Base-by-base conservation (phyloP, 2,888 invertebrate genomes). In the Dione vanillae region DNA sequence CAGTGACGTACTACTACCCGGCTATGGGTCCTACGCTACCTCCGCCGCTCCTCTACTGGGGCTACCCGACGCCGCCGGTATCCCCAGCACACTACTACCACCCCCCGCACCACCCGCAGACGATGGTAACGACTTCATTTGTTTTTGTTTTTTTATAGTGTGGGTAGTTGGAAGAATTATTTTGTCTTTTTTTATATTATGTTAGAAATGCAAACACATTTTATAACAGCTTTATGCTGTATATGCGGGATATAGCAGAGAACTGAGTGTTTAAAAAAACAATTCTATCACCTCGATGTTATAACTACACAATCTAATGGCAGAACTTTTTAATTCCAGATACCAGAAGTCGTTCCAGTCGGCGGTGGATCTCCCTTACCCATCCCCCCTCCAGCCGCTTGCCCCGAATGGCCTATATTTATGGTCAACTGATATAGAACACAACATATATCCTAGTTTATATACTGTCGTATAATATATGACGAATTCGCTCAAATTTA, bases 1-100 rank as follows among this genome's bases (percentile, higher is more conserved):
- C 94, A 12, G 86, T 94, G 75, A 94, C 94, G 16, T 93, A 94
- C 80, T 94, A 94, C 79, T 94, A 94, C 73, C 87, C 94, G 41
- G 92, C 94, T 68, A 93, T 94, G 88, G 93, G 94, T 40, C 94
- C 94, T 20, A 92, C 94, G 68, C 91, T 95, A 82, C 94, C 94
- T 47, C 96, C 96, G 41, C 95, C 95, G 67, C 95, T 96, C 73
- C 96, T 98, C 79, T 98, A 98, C 93, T 98, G 98, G 98, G 96
- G 97, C 0, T 98, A 98, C 92, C 98, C 98, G 59, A 98, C 98
- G 80, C 98, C 98, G 49, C 98, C 98, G 0, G 98, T 98, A 19
- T 98, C 98, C 54, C 98, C 98, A 0, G 98, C 98, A 49, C 97
- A 96, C 80, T 97, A 97, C 88, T 97, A 96, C 83, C 96, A 96